Conservation (phyloP, 2,888 invertebrate genomes). For the Eupithecia insigniata region DNA sequence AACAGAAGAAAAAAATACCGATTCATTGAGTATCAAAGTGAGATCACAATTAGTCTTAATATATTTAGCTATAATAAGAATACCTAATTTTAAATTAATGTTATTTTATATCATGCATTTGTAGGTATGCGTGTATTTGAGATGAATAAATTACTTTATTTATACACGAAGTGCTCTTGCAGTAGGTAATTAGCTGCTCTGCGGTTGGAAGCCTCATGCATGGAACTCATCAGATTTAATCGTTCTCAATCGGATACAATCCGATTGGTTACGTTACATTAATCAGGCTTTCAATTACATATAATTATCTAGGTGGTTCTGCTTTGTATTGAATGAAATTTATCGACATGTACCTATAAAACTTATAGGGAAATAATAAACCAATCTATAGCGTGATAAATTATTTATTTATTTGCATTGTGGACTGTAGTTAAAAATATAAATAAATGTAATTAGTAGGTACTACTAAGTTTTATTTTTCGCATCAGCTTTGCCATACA, state of each 20-base stretch:
- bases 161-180: neutral
- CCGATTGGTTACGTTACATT: constrained; percentile 7
- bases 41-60: no score
- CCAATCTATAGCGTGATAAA: neutral
- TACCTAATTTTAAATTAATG: no score
- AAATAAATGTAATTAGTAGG: neutral
- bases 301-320: constrained; percentile 1
- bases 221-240: constrained; percentile 26
- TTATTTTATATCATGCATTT: no score
- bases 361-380: neutral
- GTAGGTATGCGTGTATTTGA: no score
- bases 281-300: neutral
- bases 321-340: neutral
- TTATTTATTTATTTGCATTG: neutral
- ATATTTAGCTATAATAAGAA: no score
- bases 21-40: no score
- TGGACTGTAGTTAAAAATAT: neutral
- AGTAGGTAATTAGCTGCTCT: constrained; percentile 9
- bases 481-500: no score
- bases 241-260: constrained; percentile 3
- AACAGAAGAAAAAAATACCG: no score
- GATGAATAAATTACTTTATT: no score
- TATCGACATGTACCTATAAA: neutral
- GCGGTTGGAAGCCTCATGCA: constrained; percentile 22
- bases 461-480: neutral